phyloP scores from a whole-genome alignment of 2,888 invertebrate species.

The Cancer borealis region DNA sequence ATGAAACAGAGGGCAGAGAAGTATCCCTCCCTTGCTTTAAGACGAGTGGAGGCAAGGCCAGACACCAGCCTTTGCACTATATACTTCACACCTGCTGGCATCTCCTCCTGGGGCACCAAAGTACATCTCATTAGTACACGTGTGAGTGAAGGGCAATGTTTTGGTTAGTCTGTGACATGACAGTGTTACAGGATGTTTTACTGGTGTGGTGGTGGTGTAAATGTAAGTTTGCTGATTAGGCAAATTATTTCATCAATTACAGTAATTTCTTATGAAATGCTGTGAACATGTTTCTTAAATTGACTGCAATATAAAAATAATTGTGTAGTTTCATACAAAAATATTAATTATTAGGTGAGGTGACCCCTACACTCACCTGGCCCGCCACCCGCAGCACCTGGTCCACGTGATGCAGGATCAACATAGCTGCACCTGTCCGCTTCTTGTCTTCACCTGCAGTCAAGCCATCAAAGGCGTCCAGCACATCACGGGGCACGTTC shows the following conservation, averaged over 20 bases:
- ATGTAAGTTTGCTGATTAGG: not conserved
- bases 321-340: too few relatives aligned
- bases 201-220: not conserved
- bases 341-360: too few relatives aligned
- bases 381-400: not conserved
- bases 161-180: not conserved
- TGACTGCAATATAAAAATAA: too few relatives aligned
- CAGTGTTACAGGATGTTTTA: not conserved
- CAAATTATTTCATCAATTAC: not conserved
- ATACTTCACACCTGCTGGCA: constrained; percentile 84
- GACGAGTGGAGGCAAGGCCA: constrained; percentile 86
- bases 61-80: constrained; percentile 86
- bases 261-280: too few relatives aligned
- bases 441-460: not conserved
- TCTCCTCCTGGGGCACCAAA: constrained; percentile 80
- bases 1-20: constrained; percentile 86
- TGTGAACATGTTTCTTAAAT: too few relatives aligned
- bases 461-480: not conserved
- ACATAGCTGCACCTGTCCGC: not conserved
- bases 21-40: constrained; percentile 85
- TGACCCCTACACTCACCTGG: not conserved
- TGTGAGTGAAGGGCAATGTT: too few relatives aligned
- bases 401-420: constrained; percentile 14
- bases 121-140: not conserved
- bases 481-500: not conserved